Evolutionary conservation across 2,113 vertebrate species (phyloP).

Genomic region (Platichthys flesus): DNA sequence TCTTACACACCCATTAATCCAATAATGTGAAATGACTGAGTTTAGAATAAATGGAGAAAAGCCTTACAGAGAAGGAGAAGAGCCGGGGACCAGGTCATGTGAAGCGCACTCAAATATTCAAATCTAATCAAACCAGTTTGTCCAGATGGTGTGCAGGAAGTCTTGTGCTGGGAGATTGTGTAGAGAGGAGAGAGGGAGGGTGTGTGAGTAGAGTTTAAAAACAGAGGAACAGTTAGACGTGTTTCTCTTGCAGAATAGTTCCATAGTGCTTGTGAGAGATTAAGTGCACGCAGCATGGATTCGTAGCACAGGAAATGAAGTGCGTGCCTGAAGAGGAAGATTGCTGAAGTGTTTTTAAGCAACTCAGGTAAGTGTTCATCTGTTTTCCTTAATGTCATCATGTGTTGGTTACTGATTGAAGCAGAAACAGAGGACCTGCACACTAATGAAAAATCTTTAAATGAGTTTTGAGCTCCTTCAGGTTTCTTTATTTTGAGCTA

Average conservation of each 20-base stretch:
- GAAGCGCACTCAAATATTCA: constrained; percentile 9
- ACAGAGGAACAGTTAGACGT: constrained; percentile 13
- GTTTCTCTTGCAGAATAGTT: constrained; percentile 12
- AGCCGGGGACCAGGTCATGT: not conserved
- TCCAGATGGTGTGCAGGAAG: constrained; percentile 34
- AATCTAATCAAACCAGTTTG: constrained; percentile 66
- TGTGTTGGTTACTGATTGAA: not conserved
- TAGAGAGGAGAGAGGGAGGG: not conserved
- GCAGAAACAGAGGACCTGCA: too few relatives aligned
- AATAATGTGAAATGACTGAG: not conserved
- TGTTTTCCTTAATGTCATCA: not conserved
- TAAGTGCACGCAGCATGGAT: constrained; percentile 15
- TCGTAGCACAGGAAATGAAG: not conserved
- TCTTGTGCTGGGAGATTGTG: constrained; percentile 29
- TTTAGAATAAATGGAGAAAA: too few relatives aligned
- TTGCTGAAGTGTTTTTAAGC: not conserved
- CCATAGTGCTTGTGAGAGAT: not conserved
- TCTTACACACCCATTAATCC: not conserved
- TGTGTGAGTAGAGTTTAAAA: not conserved
- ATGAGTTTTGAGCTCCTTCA: not conserved
- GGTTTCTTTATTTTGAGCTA: not conserved
- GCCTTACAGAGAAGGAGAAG: not conserved
- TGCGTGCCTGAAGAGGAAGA: constrained; percentile 1
- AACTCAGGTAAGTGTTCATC: constrained; percentile 34
- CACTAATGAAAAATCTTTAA: not conserved